These are phyloP conservation scores for Phoeniculus purpureus DNA, from an alignment of 2,797 vertebrate species.

Conservation along the genomic window DNA sequence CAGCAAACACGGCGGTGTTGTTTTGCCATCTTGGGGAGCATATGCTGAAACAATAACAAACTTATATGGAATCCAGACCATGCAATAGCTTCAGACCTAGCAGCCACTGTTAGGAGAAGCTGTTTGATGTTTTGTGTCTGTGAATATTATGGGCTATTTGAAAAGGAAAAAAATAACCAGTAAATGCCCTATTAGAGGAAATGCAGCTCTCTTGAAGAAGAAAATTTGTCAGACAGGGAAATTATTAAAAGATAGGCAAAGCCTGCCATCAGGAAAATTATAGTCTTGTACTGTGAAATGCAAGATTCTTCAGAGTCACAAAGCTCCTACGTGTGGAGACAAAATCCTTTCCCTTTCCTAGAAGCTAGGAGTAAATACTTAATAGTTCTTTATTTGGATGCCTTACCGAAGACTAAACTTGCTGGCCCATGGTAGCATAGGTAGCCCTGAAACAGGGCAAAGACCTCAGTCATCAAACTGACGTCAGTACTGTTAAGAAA, in stretches of 20 bases:
- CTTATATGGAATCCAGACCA: conserved; percentile 5
- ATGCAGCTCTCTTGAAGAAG: conserved; percentile 31
- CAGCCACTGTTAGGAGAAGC: conserved; percentile 8
- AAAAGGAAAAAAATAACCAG: conserved; percentile 40
- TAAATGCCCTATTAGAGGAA: conserved; percentile 59
- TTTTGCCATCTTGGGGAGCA: background rate
- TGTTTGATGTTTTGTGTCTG: conserved; percentile 69
- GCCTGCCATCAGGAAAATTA: conserved; percentile 43
- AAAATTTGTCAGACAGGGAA: conserved; percentile 32
- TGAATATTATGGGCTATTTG: conserved; percentile 58
- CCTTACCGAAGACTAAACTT: background rate
- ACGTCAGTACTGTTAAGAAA: background rate
- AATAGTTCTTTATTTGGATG: background rate
- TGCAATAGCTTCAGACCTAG: conserved; percentile 36
- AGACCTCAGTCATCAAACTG: background rate
- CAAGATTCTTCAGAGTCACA: conserved; percentile 1
- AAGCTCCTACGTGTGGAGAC: background rate
- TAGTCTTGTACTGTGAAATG: background rate
- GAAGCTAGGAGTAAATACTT: conserved; percentile 1
- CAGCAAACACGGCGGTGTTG: background rate
- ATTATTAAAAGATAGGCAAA: conserved; percentile 54
- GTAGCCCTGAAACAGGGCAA: background rate
- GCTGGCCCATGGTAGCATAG: background rate
- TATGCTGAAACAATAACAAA: conserved; percentile 7
- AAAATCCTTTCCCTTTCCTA: background rate